Evolutionary conservation across 2,888 invertebrate genomes (phyloP), one percentile per base, ranked within the genome.

Genomic region (Tromatobia lineatoria): DNA sequence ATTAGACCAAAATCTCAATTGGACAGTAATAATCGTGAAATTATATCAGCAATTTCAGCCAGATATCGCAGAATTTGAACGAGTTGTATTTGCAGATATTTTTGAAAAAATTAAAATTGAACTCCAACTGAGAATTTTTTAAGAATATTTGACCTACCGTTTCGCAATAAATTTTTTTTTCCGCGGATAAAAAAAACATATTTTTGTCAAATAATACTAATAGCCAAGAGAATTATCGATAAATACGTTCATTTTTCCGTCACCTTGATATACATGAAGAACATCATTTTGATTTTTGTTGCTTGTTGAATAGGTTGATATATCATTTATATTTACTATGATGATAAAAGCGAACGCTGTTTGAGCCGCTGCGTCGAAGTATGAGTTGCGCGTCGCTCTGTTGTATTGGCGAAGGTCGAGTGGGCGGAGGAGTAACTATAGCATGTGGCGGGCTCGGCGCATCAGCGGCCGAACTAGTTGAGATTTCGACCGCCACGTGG

Each of bases 401-500:
- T 50, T n/a, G n/a, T n/a, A 15, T 47, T 47, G n/a, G 47, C n/a
- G 47, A 47, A 15, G 45, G n/a, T 4, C 47, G 47, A 3, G n/a
- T 47, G n/a, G n/a, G 15, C n/a, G 1, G 38, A 38, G 38, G 8
- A 38, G 38, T 0, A n/a, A 25, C 15, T n/a, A 8, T n/a, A 34
- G 34, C 34, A 18, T 6, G 34, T 3, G 34, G 18, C 64, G 38
- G 10, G 38, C 10, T 38, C 38, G 8, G 3, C 15, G 25, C 34
- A 7, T 15, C 10, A 25, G 13, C 77, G 25, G 82, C 50, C 4
- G 3, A 11, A n/a, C 42, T 88, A 87, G 89, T 90, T 87, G 85
- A 0, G 3, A 20, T n/a, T 42, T 4, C 59, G 29, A 23, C 79
- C 87, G 83, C 85, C 85, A 87, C 38, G 78, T 15, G 29, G 50